Conservation (phyloP, 2,113 vertebrate species). For the Solea solea region DNA sequence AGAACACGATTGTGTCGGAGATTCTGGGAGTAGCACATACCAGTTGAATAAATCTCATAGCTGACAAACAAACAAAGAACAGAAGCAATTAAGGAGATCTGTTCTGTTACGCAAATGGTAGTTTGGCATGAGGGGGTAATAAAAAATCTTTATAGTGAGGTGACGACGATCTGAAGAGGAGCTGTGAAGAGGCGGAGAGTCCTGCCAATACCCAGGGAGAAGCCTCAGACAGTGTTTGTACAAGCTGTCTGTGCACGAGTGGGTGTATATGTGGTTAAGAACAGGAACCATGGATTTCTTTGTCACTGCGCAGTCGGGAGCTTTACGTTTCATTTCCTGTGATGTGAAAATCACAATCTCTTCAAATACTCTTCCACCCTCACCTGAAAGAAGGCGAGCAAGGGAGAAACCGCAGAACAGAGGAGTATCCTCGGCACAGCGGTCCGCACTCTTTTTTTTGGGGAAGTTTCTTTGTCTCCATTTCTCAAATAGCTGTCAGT, state of each 20-base stretch:
- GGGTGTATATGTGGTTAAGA: slow-evolving; percentile 55
- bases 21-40: not conserved
- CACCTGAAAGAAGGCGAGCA: slow-evolving; percentile 25
- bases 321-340: slow-evolving; percentile 44
- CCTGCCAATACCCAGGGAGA: slow-evolving; percentile 48
- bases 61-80: slow-evolving; percentile 37
- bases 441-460: not conserved
- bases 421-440: slow-evolving; percentile 3
- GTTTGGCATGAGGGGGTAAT: slow-evolving; percentile 31
- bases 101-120: slow-evolving; percentile 11
- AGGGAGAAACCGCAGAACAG: not conserved
- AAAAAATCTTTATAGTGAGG: slow-evolving; percentile 42
- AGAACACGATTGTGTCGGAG: not conserved
- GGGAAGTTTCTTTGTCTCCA: slow-evolving; percentile 39
- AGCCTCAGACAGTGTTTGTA: slow-evolving; percentile 47
- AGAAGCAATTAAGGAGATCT: slow-evolving; percentile 33
- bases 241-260: slow-evolving; percentile 49
- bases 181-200: slow-evolving; percentile 39
- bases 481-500: slow-evolving; percentile 33
- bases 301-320: slow-evolving; percentile 33
- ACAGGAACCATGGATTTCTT: slow-evolving; percentile 46
- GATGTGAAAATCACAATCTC: slow-evolving; percentile 36
- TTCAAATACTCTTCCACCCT: slow-evolving; percentile 37
- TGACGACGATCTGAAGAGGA: slow-evolving; percentile 53
- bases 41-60: slow-evolving; percentile 10